Conservation (phyloP, 2,797 vertebrate species). For the Crocidura indochinensis region DNA sequence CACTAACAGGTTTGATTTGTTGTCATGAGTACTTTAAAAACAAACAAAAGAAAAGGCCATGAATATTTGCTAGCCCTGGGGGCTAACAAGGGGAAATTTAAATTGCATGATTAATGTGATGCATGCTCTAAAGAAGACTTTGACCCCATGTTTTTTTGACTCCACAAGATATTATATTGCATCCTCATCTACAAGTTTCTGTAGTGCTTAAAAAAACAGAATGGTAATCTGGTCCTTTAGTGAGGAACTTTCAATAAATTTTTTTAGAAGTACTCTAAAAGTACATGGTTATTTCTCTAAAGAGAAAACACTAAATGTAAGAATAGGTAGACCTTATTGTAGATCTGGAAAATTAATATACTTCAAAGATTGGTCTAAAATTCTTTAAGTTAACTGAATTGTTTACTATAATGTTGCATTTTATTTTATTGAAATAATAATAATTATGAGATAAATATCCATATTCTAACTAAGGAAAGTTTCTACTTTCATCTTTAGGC, state of each 20-base stretch:
- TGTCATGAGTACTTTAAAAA: conserved; percentile 68
- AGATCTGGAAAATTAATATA: conserved; percentile 38
- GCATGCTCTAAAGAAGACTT: conserved; percentile 75
- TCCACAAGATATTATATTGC: not conserved
- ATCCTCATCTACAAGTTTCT: conserved; percentile 30
- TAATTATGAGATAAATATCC: not conserved
- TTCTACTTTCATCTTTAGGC: conserved; percentile 31
- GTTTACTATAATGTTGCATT: not conserved
- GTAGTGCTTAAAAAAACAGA: not conserved
- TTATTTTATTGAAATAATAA: conserved; percentile 43
- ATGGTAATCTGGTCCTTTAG: not conserved
- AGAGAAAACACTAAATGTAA: not conserved
- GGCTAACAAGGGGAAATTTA: conserved; percentile 32
- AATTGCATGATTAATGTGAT: conserved; percentile 77
- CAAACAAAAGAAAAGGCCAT: conserved; percentile 50
- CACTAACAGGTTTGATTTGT: conserved; percentile 79
- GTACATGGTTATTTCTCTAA: not conserved
- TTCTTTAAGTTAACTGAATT: conserved; percentile 16
- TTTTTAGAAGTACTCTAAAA: not conserved
- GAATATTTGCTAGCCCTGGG: not conserved
- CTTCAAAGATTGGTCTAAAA: conserved; percentile 41
- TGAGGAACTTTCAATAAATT: not conserved
- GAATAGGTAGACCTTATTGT: not conserved
- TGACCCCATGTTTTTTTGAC: conserved; percentile 24
- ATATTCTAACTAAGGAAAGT: not conserved